phyloP scores from a whole-genome alignment of 2,888 invertebrate genomes.

The Lycocerus yunnanus region DNA sequence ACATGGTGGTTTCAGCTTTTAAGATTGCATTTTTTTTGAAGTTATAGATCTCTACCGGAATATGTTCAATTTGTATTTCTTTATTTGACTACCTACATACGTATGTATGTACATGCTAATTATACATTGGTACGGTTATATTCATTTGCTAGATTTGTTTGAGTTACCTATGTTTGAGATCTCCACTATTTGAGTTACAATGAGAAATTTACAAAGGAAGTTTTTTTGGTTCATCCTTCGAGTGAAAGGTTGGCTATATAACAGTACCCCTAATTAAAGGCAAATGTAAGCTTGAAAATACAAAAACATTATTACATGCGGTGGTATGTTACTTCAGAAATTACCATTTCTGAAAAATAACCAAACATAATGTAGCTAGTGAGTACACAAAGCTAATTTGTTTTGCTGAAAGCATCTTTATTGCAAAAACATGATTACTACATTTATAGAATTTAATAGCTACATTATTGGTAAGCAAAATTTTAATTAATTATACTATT shows the following conservation, averaged over 20 bases:
- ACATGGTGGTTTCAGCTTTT: too few species aligned
- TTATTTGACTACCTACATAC: too few species aligned
- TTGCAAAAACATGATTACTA: too few species aligned
- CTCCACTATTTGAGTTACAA: background rate
- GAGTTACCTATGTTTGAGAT: background rate
- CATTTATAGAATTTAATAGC: too few species aligned
- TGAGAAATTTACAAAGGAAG: background rate
- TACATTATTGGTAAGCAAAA: too few species aligned
- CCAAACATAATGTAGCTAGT: too few species aligned
- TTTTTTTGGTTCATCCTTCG: background rate
- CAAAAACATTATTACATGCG: background rate
- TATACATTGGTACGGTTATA: background rate
- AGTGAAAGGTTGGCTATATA: background rate
- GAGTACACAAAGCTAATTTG: too few species aligned
- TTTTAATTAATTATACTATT: background rate
- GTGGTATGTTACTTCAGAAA: background rate
- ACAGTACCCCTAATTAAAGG: background rate
- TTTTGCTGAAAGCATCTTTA: too few species aligned
- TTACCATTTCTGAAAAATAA: background rate
- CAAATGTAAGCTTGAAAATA: background rate
- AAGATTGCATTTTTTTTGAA: too few species aligned
- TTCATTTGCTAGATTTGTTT: background rate
- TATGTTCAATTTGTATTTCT: too few species aligned
- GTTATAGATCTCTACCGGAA: too few species aligned
- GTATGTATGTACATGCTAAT: too few species aligned